These are phyloP conservation scores for Cyanoramphus novaezelandiae DNA, from an alignment of 2,113 vertebrate species.

Conservation along the genomic window DNA sequence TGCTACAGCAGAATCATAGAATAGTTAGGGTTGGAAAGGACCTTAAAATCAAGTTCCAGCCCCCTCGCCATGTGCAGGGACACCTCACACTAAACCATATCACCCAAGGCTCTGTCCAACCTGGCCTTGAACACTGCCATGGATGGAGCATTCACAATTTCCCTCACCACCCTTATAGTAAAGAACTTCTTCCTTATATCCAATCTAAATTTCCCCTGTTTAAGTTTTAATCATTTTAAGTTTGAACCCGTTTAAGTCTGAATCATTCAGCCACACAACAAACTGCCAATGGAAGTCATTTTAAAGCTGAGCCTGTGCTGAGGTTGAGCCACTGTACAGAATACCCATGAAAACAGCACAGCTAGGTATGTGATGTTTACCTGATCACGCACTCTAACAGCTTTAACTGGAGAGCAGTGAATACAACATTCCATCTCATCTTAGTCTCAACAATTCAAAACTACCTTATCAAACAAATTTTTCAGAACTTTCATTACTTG, in stretches of 20 bases:
- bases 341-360: rapidly evolving
- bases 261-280: rapidly evolving
- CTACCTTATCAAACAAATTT: not conserved
- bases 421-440: not conserved
- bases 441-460: not conserved
- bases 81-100: no score
- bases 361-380: rapidly evolving
- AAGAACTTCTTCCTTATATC: no score
- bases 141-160: no score
- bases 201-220: no score
- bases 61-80: no score
- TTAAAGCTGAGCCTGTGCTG: not conserved
- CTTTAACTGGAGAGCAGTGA: not conserved
- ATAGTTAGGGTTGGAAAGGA: no score
- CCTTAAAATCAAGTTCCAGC: no score
- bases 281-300: not conserved
- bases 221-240: no score
- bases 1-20: not conserved
- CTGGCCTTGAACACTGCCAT: no score
- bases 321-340: not conserved
- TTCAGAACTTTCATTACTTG: not conserved
- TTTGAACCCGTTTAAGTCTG: no score
- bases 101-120: no score
- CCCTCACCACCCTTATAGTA: no score
- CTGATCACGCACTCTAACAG: not conserved